A percentile compares a stretch with the other conserved stretches of the same genome.
phyloP scores from a whole-genome alignment of 2,113 vertebrate genomes.

The Perca schrenkii region DNA sequence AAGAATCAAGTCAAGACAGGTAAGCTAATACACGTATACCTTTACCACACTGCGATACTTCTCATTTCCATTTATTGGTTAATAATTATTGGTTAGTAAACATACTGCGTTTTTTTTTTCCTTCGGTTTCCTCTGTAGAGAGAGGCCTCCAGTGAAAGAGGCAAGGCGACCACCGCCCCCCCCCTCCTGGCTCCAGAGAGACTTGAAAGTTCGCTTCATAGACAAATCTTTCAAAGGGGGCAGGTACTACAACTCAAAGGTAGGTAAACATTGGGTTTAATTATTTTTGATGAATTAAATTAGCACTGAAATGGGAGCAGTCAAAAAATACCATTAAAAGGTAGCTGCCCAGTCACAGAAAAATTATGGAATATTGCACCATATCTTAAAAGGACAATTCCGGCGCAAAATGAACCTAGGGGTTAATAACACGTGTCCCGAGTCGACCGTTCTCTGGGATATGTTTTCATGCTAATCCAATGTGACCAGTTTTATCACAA shows the following conservation, averaged over 20 bases:
- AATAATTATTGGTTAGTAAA: neutral
- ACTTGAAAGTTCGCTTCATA: conserved; percentile 91
- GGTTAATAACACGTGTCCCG: too few relatives aligned
- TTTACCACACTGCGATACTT: neutral
- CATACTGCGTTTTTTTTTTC: neutral
- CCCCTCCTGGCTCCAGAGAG: conserved; percentile 89
- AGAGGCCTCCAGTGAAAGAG: conserved; percentile 80
- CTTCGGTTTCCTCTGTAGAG: conserved; percentile 61
- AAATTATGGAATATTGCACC: neutral
- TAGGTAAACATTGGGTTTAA: too few relatives aligned
- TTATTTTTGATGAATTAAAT: neutral
- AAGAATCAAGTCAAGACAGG: conserved; percentile 79
- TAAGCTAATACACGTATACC: conserved; percentile 26
- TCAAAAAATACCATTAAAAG: neutral
- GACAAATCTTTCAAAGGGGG: conserved; percentile 90
- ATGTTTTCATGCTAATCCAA: too few relatives aligned
- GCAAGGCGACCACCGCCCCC: conserved; percentile 58
- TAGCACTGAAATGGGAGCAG: neutral
- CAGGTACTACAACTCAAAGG: conserved; percentile 93
- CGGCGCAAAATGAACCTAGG: too few relatives aligned
- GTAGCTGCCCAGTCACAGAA: neutral
- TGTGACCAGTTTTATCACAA: too few relatives aligned
- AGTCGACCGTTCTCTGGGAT: too few relatives aligned
- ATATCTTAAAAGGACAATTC: too few relatives aligned
- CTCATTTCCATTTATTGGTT: neutral